A percentile compares a stretch with the other conserved stretches of the same genome.
These are phyloP conservation scores for Mercenaria mercenaria DNA, from an alignment of 1,140 invertebrate species.

Conservation along the genomic window DNA sequence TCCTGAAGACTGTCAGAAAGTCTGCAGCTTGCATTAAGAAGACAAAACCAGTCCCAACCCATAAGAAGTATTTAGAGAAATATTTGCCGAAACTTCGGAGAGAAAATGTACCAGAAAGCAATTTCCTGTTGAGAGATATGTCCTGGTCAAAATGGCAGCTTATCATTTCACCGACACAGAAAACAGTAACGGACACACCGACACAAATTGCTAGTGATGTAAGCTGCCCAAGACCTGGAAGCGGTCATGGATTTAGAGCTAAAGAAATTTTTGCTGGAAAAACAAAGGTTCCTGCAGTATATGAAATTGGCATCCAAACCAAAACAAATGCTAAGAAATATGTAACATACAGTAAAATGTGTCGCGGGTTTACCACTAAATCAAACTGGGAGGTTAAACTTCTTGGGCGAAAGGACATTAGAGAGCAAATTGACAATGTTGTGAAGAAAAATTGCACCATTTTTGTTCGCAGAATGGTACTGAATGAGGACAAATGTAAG, in stretches of 20 bases:
- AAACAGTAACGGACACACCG: background rate
- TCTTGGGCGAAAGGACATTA: background rate
- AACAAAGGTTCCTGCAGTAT: slow-evolving; percentile 33
- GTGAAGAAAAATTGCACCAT: slow-evolving; percentile 38
- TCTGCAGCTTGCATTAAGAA: background rate
- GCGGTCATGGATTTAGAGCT: slow-evolving; percentile 17
- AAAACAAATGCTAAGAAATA: slow-evolving; percentile 23
- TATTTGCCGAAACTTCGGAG: too few relatives aligned
- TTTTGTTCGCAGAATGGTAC: background rate
- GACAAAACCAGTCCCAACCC: background rate
- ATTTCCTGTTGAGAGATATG: slow-evolving; percentile 54
- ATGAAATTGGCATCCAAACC: slow-evolving; percentile 36
- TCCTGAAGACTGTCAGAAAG: background rate
- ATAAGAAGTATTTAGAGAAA: slow-evolving; percentile 13
- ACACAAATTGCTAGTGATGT: too few relatives aligned
- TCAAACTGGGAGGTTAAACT: slow-evolving; percentile 35
- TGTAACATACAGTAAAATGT: slow-evolving; percentile 38
- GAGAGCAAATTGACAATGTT: slow-evolving; percentile 17
- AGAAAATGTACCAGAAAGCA: slow-evolving; percentile 58
- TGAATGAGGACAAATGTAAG: background rate
- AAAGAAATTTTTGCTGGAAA: slow-evolving; percentile 24
- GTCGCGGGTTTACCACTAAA: background rate
- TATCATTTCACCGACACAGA: background rate
- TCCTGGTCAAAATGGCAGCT: slow-evolving; percentile 42
- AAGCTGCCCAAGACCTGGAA: background rate